Conservation (phyloP, 2,113 vertebrate genomes). For the Tenrec ecaudatus region DNA sequence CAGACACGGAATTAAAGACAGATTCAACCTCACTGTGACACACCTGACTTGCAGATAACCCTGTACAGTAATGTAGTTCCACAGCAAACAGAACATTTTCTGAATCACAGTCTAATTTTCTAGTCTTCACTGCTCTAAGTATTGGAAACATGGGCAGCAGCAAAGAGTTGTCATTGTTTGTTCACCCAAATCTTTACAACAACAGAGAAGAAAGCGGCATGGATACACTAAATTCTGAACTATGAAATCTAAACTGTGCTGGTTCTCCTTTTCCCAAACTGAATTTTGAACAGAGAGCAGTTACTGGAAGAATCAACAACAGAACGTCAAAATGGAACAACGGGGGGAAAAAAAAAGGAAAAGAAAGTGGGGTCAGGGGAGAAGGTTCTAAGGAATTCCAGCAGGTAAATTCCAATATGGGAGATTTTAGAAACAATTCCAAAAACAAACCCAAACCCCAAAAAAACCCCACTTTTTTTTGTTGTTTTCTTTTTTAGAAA, state of each 20-base stretch:
- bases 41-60: slow-evolving; percentile 77
- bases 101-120: slow-evolving; percentile 81
- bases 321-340: slow-evolving; percentile 48
- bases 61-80: slow-evolving; percentile 74
- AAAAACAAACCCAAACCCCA: slow-evolving; percentile 28
- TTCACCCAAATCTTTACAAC: slow-evolving; percentile 81
- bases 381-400: slow-evolving; percentile 84
- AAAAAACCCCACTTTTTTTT: no score
- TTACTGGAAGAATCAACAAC: slow-evolving; percentile 66
- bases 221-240: slow-evolving; percentile 87
- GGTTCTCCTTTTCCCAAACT: slow-evolving; percentile 87
- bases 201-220: slow-evolving; percentile 84
- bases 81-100: slow-evolving; percentile 71
- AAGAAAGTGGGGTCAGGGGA: slow-evolving; percentile 2
- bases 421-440: slow-evolving; percentile 69
- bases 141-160: slow-evolving; percentile 82
- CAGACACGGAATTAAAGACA: slow-evolving; percentile 69
- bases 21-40: slow-evolving; percentile 74
- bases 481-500: slow-evolving; percentile 62
- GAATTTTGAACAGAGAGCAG: slow-evolving; percentile 82
- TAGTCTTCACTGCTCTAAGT: slow-evolving; percentile 79
- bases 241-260: slow-evolving; percentile 87
- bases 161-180: slow-evolving; percentile 71
- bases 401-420: slow-evolving; percentile 85
- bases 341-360: no score